Base-by-base conservation (phyloP, 2,797 vertebrate species). In the Gallinago nigripennis region DNA sequence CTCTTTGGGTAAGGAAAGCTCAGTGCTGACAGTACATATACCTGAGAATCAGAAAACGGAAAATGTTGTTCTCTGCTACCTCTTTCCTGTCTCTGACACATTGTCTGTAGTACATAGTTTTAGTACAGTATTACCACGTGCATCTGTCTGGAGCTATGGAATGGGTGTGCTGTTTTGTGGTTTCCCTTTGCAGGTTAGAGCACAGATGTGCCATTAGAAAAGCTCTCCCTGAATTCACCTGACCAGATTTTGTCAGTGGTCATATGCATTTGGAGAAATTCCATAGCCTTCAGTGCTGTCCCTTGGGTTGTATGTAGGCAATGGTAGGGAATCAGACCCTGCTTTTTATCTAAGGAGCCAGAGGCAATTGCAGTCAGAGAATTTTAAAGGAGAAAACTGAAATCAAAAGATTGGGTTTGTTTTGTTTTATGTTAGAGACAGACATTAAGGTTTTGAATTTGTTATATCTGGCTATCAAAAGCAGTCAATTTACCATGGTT, bases 171-270 rank as follows among this genome's bases (percentile, higher is more conserved):
- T 81, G 48, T 60, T 64, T 78, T 94, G 12, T 8, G 66, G 30
- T 48, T 77, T 10, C 7, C 11, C 3, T 2, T 35, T 23, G 35
- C 35, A 58, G 30, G 51, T 77, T 79, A 43, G 37, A 77, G 27
- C 30, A 58, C 30, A 58, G 18, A n/a, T 0, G 0, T 56, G 23
- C 24, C 16, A 9, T 39, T 35, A 21, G 45, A 16, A 82, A 76
- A 78, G 31, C 33, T 70, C 65, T 21, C 51, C 43, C 54, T 79
- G 37, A 84, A 64, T 11, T 45, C 11, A 57, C 20, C 12, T 6
- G 11, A 24, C 5, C 41, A 69, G 30, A 50, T 82, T 87, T 76
- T 80, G 11, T 43, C 76, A 19, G 6, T 78, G 46, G 16, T 57
- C 7, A 4, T 78, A 11, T 8, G 4, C 1, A 5, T 65, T 80